A percentile compares a stretch with the other conserved stretches of the same genome.
Conservation (phyloP, 2,888 invertebrate species). For the Heterodera filipjevi region DNA sequence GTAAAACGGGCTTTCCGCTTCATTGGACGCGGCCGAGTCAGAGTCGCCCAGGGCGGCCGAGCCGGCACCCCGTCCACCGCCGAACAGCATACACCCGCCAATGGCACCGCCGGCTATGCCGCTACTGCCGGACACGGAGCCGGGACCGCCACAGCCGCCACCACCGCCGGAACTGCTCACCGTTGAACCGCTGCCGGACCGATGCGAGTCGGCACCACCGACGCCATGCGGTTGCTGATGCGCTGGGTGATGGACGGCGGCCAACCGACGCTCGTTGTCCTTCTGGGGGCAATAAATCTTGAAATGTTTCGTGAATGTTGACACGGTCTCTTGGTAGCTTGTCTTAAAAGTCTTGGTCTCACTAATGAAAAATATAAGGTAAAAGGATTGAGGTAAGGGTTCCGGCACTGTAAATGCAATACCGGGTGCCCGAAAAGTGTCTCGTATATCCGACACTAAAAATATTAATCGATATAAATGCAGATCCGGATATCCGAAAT, state of each 20-base stretch:
- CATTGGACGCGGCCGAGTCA: constrained; percentile 28
- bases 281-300: neutral
- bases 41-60: neutral
- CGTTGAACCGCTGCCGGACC: constrained; percentile 3
- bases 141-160: constrained; percentile 10
- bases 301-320: too few species aligned
- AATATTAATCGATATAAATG: too few species aligned
- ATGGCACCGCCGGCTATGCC: constrained; percentile 4
- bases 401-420: too few species aligned
- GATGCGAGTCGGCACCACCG: neutral
- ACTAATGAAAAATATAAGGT: too few species aligned
- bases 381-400: too few species aligned
- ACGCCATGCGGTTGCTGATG: neutral
- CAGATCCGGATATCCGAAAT: too few species aligned
- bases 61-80: neutral
- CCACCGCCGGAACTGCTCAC: constrained; percentile 6
- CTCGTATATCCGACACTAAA: too few species aligned
- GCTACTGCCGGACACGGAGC: constrained; percentile 10
- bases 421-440: too few species aligned
- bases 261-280: constrained; percentile 10
- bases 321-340: too few species aligned
- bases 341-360: too few species aligned
- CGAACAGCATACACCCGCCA: constrained; percentile 14
- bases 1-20: constrained; percentile 42
- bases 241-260: neutral